Evolutionary conservation across 92 coral and sea anemone species (phyloP).

Genomic region (Zoanthus sansibaricus): DNA sequence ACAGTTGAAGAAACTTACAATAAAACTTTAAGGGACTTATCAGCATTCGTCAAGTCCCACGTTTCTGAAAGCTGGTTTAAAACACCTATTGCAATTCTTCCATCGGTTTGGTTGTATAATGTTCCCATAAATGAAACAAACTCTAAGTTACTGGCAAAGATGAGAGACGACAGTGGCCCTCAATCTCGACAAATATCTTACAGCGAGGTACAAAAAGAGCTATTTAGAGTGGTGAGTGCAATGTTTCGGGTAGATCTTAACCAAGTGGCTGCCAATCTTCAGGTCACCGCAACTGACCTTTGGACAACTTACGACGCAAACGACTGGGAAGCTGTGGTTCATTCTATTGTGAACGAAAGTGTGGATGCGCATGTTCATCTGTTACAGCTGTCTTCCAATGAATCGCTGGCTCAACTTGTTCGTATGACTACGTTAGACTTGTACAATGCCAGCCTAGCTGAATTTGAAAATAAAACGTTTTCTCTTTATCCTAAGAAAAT

Average conservation of each 20-base stretch:
- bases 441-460: slow-evolving; percentile 55
- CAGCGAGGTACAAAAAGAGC: slow-evolving; percentile 46
- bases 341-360: slow-evolving; percentile 73
- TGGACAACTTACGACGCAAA: slow-evolving; percentile 70
- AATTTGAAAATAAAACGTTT: slow-evolving; percentile 38
- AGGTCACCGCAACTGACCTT: slow-evolving; percentile 50
- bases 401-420: slow-evolving; percentile 63
- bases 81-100: neutral
- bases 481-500: neutral
- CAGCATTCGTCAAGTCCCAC: neutral
- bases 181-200: neutral
- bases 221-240: slow-evolving; percentile 48
- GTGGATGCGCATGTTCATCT: slow-evolving; percentile 37
- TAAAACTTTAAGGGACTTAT: neutral
- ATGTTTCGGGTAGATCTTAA: slow-evolving; percentile 53
- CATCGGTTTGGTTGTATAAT: slow-evolving; percentile 23
- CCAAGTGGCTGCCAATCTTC: slow-evolving; percentile 63
- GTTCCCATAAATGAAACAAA: neutral
- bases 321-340: slow-evolving; percentile 70
- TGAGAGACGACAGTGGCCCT: neutral
- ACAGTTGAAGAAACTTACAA: neutral
- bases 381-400: slow-evolving; percentile 59
- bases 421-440: slow-evolving; percentile 39
- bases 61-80: neutral
- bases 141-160: slow-evolving; percentile 4